phyloP scores from a whole-genome alignment of 2,797 vertebrate genomes.

The Helostoma temminkii region DNA sequence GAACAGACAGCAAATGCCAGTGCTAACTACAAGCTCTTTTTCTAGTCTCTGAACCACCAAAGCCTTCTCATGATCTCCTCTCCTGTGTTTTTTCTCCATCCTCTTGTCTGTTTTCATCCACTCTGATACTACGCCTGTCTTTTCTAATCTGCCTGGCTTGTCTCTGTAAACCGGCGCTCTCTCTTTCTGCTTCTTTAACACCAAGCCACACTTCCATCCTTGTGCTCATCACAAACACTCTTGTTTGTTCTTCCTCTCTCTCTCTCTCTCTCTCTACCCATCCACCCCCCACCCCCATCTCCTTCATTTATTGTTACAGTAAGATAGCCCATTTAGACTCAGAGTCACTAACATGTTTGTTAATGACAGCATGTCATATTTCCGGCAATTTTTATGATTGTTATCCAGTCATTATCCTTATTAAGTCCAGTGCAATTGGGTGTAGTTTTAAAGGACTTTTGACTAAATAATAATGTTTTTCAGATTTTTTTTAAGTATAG shows the following conservation, averaged over 20 bases:
- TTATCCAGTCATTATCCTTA: slow-evolving; percentile 5
- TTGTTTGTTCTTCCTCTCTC: not conserved
- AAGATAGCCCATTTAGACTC: too few species aligned
- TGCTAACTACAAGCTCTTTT: slow-evolving; percentile 19
- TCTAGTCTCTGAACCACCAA: slow-evolving; percentile 30
- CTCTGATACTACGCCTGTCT: slow-evolving; percentile 32
- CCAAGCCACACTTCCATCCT: slow-evolving; percentile 3
- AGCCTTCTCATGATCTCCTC: slow-evolving; percentile 26
- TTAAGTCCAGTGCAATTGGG: not conserved
- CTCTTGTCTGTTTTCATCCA: slow-evolving; percentile 46
- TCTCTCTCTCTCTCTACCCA: too few species aligned
- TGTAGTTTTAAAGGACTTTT: not conserved
- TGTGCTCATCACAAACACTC: slow-evolving; percentile 7
- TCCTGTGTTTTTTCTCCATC: slow-evolving; percentile 29
- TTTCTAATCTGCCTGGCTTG: slow-evolving; percentile 36
- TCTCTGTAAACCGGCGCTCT: slow-evolving; percentile 24
- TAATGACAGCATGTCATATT: slow-evolving; percentile 27
- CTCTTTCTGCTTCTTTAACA: slow-evolving; percentile 30
- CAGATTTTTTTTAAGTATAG: not conserved
- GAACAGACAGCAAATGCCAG: slow-evolving; percentile 15
- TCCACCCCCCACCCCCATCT: too few species aligned
- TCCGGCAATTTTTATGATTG: slow-evolving; percentile 2
- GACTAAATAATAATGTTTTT: not conserved
- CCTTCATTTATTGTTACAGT: too few species aligned
- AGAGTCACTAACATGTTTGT: not conserved